phyloP scores from a whole-genome alignment of 2,797 vertebrate species.

The Gallirallus australis region DNA sequence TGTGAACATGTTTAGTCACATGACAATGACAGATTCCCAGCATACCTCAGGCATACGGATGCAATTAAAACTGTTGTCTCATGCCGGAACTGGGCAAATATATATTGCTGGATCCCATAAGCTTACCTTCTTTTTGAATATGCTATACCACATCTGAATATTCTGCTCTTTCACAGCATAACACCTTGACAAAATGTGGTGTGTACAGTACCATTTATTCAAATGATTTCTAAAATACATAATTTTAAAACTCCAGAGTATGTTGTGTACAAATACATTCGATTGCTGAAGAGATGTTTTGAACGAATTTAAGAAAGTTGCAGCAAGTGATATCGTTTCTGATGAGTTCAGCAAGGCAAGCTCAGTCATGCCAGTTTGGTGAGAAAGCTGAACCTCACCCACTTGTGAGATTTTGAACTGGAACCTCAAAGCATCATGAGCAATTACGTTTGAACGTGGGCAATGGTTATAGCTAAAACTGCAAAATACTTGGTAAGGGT shows the following conservation, averaged over 20 bases:
- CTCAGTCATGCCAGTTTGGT: slow-evolving; percentile 52
- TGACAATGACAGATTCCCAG: rapidly evolving
- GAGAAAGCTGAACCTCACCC: slow-evolving; percentile 68
- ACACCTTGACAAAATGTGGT: not conserved
- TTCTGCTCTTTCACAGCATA: not conserved
- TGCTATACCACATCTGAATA: not conserved
- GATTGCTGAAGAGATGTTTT: not conserved
- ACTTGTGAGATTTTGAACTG: slow-evolving; percentile 44
- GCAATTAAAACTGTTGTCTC: not conserved
- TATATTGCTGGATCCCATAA: not conserved
- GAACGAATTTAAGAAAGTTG: slow-evolving; percentile 10
- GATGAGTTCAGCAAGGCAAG: slow-evolving; percentile 66
- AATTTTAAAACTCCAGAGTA: not conserved
- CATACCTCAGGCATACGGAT: not conserved
- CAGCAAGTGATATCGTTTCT: not conserved
- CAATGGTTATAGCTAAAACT: slow-evolving; percentile 23
- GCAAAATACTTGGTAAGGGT: slow-evolving; percentile 2
- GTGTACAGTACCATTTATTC: not conserved
- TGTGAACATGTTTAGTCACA: not conserved
- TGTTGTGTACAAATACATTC: not conserved
- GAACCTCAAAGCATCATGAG: slow-evolving; percentile 49
- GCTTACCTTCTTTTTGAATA: not conserved
- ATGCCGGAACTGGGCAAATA: not conserved
- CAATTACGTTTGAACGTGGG: slow-evolving; percentile 48
- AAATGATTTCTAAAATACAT: not conserved